phyloP scores from a whole-genome alignment of 2,888 invertebrate genomes.

The Linnaemya tessellans region DNA sequence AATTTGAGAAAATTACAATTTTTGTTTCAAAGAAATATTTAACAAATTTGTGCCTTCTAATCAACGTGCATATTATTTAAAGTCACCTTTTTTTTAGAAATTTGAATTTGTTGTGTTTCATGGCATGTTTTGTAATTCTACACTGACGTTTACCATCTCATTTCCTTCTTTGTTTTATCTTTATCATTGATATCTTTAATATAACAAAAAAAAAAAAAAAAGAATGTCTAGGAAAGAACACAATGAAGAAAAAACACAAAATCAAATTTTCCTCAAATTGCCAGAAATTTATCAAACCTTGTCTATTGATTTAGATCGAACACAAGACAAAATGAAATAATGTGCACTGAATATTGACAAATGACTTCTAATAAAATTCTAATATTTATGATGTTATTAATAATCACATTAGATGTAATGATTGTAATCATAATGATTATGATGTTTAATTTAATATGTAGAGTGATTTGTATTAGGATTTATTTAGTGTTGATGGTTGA shows the following conservation, averaged over 20 bases:
- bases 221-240: not conserved
- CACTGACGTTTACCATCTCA: not conserved
- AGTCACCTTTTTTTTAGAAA: not conserved
- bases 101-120: not conserved
- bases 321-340: constrained; percentile 12
- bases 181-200: not conserved
- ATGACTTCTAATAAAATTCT: constrained; percentile 59
- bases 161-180: not conserved
- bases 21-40: not conserved
- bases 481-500: no score
- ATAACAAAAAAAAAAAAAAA: not conserved
- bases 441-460: constrained; percentile 36
- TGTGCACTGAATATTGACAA: constrained; percentile 61
- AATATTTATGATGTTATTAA: constrained; percentile 54
- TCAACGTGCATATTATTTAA: not conserved
- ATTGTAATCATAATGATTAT: constrained; percentile 28
- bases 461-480: no score
- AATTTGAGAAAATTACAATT: no score
- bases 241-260: not conserved
- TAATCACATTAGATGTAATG: constrained; percentile 16
- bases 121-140: not conserved
- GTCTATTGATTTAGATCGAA: constrained; percentile 66
- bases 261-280: constrained; percentile 50
- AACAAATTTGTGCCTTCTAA: not conserved
- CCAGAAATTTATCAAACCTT: constrained; percentile 62